Evolutionary conservation across 2,113 vertebrate genomes (phyloP), one percentile per base, ranked within the genome.

Genomic region (Chelonoidis abingdonii): DNA sequence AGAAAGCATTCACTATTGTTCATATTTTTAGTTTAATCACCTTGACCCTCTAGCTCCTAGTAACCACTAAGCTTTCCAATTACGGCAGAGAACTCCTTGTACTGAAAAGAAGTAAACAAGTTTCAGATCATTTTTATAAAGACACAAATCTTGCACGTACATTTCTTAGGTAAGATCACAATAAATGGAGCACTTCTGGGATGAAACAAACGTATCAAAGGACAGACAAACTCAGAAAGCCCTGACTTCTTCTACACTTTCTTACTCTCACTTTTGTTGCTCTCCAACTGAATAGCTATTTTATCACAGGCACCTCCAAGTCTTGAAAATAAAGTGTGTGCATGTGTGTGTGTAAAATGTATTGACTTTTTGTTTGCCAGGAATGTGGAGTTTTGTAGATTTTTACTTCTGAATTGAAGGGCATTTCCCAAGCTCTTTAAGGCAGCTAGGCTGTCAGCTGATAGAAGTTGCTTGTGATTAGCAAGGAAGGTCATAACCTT

Each of bases 351-450:
- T 11, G 79, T 83, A 14, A 35, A 80, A 96, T 95, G 88, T 90
- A 87, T 91, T 87, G 59, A 81, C 56, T 87, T 93, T 95, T 89
- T 89, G 56, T 88, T 95, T 88, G 62, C 88, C 87, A 89, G 79
- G 29, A 90, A 41, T 86, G 90, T 85, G 75, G 78, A 10, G 84
- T 95, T 92, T 57, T 90, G 54, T 47, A 1, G 0, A 62, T 38
- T 91, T 96, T 89, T 54, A 50, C 79, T 50, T 93, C 82, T 72
- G 29, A 76, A 80, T 81, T 89, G 44, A 85, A 84, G 76, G 75
- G 69, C 69, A 95, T 91, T 94, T 92, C 93, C 93, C 94, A 91
- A 47, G 72, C 10, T 87, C 87, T 93, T 93, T n/a, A 82, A 86
- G 52, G 47, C 19, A 94, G 6, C 49, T 94, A 84, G 94, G 95